Evolutionary conservation across 2,113 vertebrate species (phyloP).

Genomic region (Pagrus major): DNA sequence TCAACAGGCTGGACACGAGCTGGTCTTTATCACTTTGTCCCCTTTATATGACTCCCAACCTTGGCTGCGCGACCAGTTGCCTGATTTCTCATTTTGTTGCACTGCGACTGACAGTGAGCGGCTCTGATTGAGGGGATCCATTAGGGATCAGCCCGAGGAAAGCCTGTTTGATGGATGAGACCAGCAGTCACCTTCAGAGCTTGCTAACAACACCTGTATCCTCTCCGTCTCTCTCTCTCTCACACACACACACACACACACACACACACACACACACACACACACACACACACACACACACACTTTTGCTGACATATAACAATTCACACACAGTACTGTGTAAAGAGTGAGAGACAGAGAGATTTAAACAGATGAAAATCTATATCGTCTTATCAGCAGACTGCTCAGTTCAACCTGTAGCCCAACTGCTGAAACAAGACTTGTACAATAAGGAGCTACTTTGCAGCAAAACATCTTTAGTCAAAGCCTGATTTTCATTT

Average conservation of each 20-base stretch:
- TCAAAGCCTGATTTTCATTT: not conserved
- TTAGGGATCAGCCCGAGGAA: slow-evolving; percentile 98
- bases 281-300: slow-evolving; percentile 55
- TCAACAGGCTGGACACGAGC: slow-evolving; percentile 83
- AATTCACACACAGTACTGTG: slow-evolving; percentile 82
- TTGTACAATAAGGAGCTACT: slow-evolving; percentile 1
- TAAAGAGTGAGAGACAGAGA: slow-evolving; percentile 29
- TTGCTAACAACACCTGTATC: slow-evolving; percentile 96
- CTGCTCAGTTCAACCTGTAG: slow-evolving; percentile 27
- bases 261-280: slow-evolving; percentile 89
- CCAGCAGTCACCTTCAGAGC: slow-evolving; percentile 97
- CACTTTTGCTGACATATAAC: slow-evolving; percentile 89
- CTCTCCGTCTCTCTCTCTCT: slow-evolving; percentile 95
- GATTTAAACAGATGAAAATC: slow-evolving; percentile 53
- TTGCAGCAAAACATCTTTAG: not conserved
- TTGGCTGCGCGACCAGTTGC: slow-evolving; percentile 81
- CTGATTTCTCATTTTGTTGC: slow-evolving; percentile 84
- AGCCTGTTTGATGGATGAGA: slow-evolving; percentile 98
- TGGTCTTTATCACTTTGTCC: slow-evolving; percentile 86
- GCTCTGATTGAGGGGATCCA: slow-evolving; percentile 97
- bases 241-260: slow-evolving; percentile 69
- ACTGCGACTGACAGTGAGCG: slow-evolving; percentile 82
- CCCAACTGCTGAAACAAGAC: slow-evolving; percentile 17
- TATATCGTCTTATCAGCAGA: slow-evolving; percentile 36
- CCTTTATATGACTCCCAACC: slow-evolving; percentile 84